Evolutionary conservation across 2,113 vertebrate species (phyloP).

Genomic region (Oreochromis spilurus): DNA sequence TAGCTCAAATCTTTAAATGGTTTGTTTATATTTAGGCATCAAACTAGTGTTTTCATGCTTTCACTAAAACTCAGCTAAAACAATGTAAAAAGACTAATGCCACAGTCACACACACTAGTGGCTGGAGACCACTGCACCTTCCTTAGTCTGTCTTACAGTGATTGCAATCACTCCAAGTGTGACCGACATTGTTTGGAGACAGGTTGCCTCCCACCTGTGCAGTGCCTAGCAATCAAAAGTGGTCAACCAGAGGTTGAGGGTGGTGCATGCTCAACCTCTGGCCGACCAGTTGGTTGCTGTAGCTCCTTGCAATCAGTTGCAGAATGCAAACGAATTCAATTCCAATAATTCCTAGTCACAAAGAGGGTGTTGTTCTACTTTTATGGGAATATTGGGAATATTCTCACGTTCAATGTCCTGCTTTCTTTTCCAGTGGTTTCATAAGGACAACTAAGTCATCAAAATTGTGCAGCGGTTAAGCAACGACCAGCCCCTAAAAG

Average conservation of each 20-base stretch:
- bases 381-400: not conserved
- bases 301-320: not conserved
- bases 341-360: not conserved
- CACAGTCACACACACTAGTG: not conserved
- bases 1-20: not conserved
- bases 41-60: not conserved
- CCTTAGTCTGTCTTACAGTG: not conserved
- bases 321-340: not conserved
- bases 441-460: conserved; percentile 12
- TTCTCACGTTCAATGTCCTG: not conserved
- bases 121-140: not conserved
- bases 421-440: not conserved
- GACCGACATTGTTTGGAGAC: not conserved
- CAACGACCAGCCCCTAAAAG: conserved; percentile 68
- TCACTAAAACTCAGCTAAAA: not conserved
- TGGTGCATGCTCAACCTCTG: not conserved
- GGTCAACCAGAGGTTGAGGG: not conserved
- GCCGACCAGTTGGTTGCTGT: not conserved
- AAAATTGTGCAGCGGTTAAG: conserved; percentile 50
- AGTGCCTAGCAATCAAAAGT: not conserved
- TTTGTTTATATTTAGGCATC: not conserved
- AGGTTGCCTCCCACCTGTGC: not conserved
- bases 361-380: not conserved
- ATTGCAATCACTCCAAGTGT: not conserved
- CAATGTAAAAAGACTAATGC: not conserved